Evolutionary conservation across 2,888 invertebrate species (phyloP).

Genomic region (Caenorhabditis afra): DNA sequence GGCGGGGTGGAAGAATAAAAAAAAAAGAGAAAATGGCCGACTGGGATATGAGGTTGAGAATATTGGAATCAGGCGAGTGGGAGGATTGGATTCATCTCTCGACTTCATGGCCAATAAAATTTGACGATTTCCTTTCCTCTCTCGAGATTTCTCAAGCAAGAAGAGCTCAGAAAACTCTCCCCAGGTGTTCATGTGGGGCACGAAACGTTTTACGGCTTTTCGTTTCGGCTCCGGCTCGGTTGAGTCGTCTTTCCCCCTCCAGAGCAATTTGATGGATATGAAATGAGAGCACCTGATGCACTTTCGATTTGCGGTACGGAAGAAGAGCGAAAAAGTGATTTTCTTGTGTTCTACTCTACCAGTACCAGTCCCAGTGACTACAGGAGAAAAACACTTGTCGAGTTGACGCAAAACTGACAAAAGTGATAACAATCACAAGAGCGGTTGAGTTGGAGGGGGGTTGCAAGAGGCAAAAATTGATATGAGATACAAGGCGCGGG

Average conservation of each 20-base stretch:
- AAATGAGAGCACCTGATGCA: conserved; percentile 3
- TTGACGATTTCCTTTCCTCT: conserved; percentile 35
- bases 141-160: conserved; percentile 14
- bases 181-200: conserved; percentile 51
- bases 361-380: background rate
- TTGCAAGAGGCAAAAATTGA: conserved; percentile 12
- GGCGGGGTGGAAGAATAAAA: background rate
- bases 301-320: no score
- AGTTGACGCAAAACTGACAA: background rate
- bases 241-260: no score
- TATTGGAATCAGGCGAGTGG: conserved; percentile 1
- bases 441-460: background rate
- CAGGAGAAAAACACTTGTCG: no score
- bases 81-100: conserved; percentile 31
- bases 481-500: conserved; percentile 32
- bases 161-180: conserved; percentile 15
- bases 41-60: conserved; percentile 12
- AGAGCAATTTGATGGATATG: conserved; percentile 16
- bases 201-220: conserved; percentile 28
- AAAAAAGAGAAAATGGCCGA: background rate
- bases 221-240: conserved; percentile 7
- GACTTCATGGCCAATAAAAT: conserved; percentile 55
- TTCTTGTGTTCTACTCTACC: no score
- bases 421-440: conserved; percentile 1
- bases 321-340: no score